These are phyloP conservation scores for Diaprepes abbreviatus DNA, from an alignment of 2,888 invertebrate species.

Conservation along the genomic window DNA sequence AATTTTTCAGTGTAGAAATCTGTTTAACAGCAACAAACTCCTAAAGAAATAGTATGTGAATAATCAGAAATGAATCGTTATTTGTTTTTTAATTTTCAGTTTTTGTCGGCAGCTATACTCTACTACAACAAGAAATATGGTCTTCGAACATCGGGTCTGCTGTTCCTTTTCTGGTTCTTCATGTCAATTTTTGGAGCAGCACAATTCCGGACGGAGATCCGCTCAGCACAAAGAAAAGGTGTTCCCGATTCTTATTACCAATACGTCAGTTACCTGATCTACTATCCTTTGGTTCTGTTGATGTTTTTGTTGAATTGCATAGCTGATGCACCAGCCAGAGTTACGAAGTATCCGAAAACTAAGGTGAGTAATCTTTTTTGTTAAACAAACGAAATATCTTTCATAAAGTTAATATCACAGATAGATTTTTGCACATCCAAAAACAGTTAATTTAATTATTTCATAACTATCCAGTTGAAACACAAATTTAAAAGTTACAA, in stretches of 20 bases:
- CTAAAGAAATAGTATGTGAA: no score
- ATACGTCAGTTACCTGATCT: slow-evolving; percentile 84
- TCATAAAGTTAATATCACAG: no score
- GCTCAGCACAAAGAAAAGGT: slow-evolving; percentile 60
- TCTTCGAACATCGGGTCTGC: slow-evolving; percentile 88
- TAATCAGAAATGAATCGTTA: no score
- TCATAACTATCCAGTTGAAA: no score
- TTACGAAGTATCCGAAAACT: slow-evolving; percentile 78
- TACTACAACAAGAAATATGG: slow-evolving; percentile 88
- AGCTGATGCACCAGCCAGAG: slow-evolving; percentile 79
- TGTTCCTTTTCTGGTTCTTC: slow-evolving; percentile 93
- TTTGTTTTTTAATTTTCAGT: slow-evolving; percentile 70
- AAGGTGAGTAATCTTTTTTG: slow-evolving; percentile 71
- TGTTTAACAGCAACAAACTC: no score
- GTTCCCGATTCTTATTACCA: slow-evolving; percentile 73
- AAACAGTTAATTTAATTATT: no score
- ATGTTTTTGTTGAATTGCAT: slow-evolving; percentile 86
- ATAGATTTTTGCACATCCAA: no score
- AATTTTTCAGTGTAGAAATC: no score
- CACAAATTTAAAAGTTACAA: no score
- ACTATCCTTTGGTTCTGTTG: slow-evolving; percentile 78
- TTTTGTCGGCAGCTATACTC: slow-evolving; percentile 78
- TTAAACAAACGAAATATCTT: no score
- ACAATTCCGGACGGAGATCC: slow-evolving; percentile 78
- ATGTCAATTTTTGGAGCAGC: slow-evolving; percentile 80